Conservation (phyloP, 2,797 vertebrate genomes). For the Poeciliopsis paucimaculata region DNA sequence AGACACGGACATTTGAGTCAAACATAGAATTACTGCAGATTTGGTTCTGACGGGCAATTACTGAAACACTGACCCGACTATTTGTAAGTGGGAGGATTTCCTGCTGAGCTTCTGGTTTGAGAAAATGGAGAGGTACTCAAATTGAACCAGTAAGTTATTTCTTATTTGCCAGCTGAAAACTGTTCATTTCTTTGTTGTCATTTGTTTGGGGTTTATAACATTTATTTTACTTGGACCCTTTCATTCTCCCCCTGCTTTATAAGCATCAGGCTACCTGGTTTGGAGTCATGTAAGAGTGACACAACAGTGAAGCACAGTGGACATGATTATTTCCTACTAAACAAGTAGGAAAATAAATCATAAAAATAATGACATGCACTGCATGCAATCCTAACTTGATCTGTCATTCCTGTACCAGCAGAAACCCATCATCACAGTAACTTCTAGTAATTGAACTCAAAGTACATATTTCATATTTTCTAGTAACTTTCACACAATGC, state of each 20-base stretch:
- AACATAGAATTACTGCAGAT: slow-evolving; percentile 5
- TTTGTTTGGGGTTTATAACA: not conserved
- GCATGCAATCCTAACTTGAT: not conserved
- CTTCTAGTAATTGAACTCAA: not conserved
- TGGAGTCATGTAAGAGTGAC: not conserved
- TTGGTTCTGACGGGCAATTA: slow-evolving; percentile 16
- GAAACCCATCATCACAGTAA: not conserved
- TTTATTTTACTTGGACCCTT: slow-evolving; percentile 10
- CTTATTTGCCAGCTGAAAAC: not conserved
- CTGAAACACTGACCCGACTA: slow-evolving; percentile 28
- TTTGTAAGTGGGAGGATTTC: slow-evolving; percentile 20
- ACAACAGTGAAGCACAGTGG: slow-evolving; percentile 27
- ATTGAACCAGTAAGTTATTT: slow-evolving; percentile 16
- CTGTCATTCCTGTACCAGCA: not conserved
- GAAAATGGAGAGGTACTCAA: slow-evolving; percentile 2
- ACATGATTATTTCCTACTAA: not conserved
- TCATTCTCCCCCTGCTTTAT: slow-evolving; percentile 5
- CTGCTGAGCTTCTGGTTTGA: slow-evolving; percentile 5
- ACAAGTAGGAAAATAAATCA: not conserved
- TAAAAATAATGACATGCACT: not conserved
- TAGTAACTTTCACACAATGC: not conserved
- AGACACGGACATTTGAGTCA: slow-evolving; percentile 13
- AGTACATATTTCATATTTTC: not conserved
- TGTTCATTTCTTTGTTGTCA: not conserved
- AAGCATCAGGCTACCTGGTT: not conserved